These are phyloP conservation scores for Caenorhabditis sp. DNA, from an alignment of 2,888 invertebrate species.

Conservation along the genomic window DNA sequence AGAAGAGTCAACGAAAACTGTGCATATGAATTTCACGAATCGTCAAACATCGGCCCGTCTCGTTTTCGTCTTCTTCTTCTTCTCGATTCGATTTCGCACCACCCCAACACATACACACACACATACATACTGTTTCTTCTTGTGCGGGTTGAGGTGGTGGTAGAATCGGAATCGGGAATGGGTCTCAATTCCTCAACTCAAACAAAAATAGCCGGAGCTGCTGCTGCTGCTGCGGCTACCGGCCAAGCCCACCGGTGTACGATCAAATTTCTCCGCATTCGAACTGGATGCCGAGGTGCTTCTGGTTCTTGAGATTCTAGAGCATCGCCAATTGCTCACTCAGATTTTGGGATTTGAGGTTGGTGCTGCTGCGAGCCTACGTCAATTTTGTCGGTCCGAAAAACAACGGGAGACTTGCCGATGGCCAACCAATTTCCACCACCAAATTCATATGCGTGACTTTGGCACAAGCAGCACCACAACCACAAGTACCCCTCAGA, in stretches of 20 bases:
- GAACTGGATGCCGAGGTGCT: not conserved
- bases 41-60: conserved; percentile 56
- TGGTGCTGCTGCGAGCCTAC: not conserved
- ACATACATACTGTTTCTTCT: conserved; percentile 61
- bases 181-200: conserved; percentile 64
- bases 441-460: conserved; percentile 56
- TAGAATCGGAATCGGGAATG: conserved; percentile 12
- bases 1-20: conserved; percentile 65
- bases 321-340: conserved; percentile 2
- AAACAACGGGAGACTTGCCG: conserved; percentile 56
- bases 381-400: conserved; percentile 28
- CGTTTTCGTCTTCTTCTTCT: conserved; percentile 25
- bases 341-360: not conserved
- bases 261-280: conserved; percentile 45
- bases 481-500: conserved; percentile 42
- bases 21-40: conserved; percentile 68
- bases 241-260: conserved; percentile 7
- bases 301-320: conserved; percentile 7
- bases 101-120: conserved; percentile 39
- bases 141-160: conserved; percentile 31
- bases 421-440: conserved; percentile 44
- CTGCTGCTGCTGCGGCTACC: no score
- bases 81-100: conserved; percentile 47
- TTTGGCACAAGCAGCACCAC: conserved; percentile 41
- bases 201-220: conserved; percentile 62